Percentiles rank a stretch among this genome's conserved stretches.
These are phyloP conservation scores for Gastracanthus pulcherrimus DNA, from an alignment of 2,888 invertebrate species.

Conservation along the genomic window DNA sequence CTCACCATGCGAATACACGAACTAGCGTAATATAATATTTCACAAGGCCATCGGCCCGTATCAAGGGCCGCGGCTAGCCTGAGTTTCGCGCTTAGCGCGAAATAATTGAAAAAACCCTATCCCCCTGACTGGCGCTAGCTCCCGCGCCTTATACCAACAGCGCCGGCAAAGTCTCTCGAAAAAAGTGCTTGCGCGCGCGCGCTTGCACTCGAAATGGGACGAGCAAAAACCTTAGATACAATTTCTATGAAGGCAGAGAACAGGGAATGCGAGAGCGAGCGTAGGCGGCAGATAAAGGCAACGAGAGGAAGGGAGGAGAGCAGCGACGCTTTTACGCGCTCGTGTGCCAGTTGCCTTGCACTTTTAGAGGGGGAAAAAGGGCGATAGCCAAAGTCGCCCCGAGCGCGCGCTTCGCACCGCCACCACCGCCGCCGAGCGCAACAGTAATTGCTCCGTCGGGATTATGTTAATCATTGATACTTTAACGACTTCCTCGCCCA, in stretches of 20 bases:
- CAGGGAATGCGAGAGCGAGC: not conserved
- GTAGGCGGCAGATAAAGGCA: not conserved
- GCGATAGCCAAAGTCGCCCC: too few relatives aligned
- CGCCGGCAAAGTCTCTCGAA: slow-evolving; percentile 26
- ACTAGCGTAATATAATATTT: slow-evolving; percentile 47
- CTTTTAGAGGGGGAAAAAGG: slow-evolving; percentile 31
- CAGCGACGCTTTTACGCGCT: slow-evolving; percentile 26
- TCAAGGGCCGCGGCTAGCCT: slow-evolving; percentile 3
- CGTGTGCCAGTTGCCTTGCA: slow-evolving; percentile 52
- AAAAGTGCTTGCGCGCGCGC: slow-evolving; percentile 50
- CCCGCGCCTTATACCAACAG: not conserved
- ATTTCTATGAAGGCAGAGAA: slow-evolving; percentile 41
- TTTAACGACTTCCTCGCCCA: slow-evolving; percentile 53
- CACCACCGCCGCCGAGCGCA: slow-evolving; percentile 42
- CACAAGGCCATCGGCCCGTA: slow-evolving; percentile 37
- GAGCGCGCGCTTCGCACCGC: not conserved
- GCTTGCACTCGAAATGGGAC: slow-evolving; percentile 36
- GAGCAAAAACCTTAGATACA: slow-evolving; percentile 46
- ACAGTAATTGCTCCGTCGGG: slow-evolving; percentile 56
- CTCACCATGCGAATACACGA: not conserved
- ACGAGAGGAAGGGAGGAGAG: not conserved
- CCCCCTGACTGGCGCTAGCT: too few relatives aligned
- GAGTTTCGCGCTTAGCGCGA: slow-evolving; percentile 27
- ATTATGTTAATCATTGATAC: slow-evolving; percentile 60
- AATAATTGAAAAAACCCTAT: slow-evolving; percentile 54